Evolutionary conservation across 2,888 invertebrate genomes (phyloP), one percentile per base, ranked within the genome.

Genomic region (Lamellibrachia columna): DNA sequence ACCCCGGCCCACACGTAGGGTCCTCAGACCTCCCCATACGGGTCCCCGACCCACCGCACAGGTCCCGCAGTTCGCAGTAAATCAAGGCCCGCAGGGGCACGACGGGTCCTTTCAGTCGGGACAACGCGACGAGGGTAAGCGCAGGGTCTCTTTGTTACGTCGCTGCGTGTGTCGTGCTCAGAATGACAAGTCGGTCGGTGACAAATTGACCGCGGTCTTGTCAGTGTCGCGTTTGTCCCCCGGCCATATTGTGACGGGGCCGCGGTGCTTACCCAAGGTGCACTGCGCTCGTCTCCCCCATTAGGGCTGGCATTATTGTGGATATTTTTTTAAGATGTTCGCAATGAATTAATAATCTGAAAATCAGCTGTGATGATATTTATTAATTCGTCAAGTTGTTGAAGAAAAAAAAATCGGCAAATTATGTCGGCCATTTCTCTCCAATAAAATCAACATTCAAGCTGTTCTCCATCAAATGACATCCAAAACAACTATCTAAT

Each of bases 51-150:
- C 75, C 9, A n/a, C 75, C 75, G 75, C 15, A 11, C 15, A n/a
- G 75, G 75, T 22, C 75, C 75, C 75, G 75, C 75, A 75, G 75
- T n/a, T 75, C n/a, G 75, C 75, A 75, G 75, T 75, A 75, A 75
- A 75, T 75, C 75, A 75, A 75, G 15, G 4, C 75, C 22, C 75
- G 75, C 75, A 22, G 15, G 75, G 15, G 1, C 75, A 22, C 75
- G 75, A 75, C 75, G 22, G 75, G 75, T 15, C n/a, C 75, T 75
- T 75, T 75, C 22, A 75, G 75, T 6, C 75, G 22, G 75, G 15
- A 75, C 22, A 75, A 75, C 75, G 15, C 22, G 75, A 75, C 75
- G 75, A 75, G n/a, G 15, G 75, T 75, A 75, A 75, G 75, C 75
- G 22, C 15, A 15, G 11, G 3, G 75, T 4, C 6, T 6, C 75